Evolutionary conservation across 1,140 invertebrate species (phyloP).

Genomic region (Eciton burchellii): DNA sequence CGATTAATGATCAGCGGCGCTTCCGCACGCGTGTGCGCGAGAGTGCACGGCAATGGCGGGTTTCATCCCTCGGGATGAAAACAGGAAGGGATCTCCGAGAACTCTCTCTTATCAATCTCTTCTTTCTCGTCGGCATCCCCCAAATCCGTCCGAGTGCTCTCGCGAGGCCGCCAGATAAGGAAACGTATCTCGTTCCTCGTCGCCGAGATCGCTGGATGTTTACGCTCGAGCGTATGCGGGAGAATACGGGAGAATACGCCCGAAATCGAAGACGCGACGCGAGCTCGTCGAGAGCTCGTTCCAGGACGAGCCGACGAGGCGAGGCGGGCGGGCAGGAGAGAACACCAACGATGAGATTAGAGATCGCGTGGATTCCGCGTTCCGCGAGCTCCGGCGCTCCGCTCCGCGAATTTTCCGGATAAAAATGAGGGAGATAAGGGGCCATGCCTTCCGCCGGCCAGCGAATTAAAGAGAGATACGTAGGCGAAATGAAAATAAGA

Average conservation of each 20-base stretch:
- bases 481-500: neutral
- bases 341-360: constrained; percentile 22
- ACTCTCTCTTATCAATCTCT: constrained; percentile 31
- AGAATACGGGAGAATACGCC: constrained; percentile 31
- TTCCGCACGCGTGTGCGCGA: neutral
- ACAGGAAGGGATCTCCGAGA: neutral
- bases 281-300: constrained; percentile 28
- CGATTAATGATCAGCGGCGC: neutral
- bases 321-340: too few relatives aligned
- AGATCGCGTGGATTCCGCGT: neutral
- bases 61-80: neutral
- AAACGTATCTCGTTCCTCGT: constrained; percentile 8
- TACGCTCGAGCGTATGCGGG: constrained; percentile 40
- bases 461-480: neutral
- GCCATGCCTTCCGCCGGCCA: neutral
- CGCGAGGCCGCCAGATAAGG: constrained; percentile 1
- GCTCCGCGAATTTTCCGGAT: neutral
- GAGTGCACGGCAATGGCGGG: neutral
- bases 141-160: constrained; percentile 26
- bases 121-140: neutral
- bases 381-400: neutral
- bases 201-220: constrained; percentile 41
- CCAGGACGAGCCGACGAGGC: neutral
- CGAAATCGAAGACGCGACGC: constrained; percentile 41
- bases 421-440: constrained; percentile 24